phyloP scores from a whole-genome alignment of 2,113 vertebrate species.

The Castor canadensis region DNA sequence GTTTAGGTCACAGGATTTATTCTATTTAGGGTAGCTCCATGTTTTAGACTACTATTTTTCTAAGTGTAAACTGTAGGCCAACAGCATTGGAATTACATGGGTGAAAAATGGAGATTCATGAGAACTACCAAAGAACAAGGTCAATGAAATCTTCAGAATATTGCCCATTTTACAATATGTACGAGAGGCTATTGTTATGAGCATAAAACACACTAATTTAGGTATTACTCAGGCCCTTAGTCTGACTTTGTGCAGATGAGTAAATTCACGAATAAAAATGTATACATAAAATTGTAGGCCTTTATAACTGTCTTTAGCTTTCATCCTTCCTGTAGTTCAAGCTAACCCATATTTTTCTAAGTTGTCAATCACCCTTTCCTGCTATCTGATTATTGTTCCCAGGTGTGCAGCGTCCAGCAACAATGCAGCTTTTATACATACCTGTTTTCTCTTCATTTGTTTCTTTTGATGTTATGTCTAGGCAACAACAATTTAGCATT shows the following conservation, averaged over 20 bases:
- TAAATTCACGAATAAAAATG: not conserved
- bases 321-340: not conserved
- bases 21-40: not conserved
- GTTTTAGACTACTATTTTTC: not conserved
- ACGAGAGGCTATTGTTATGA: not conserved
- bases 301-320: not conserved
- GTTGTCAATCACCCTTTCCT: not conserved
- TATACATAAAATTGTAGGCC: not conserved
- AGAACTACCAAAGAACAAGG: not conserved
- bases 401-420: not conserved
- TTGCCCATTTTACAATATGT: not conserved
- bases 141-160: not conserved
- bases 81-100: not conserved
- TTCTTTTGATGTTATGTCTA: not conserved
- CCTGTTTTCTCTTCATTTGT: not conserved
- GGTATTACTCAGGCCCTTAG: not conserved
- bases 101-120: not conserved
- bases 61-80: not conserved
- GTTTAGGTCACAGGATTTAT: not conserved
- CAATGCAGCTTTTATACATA: not conserved
- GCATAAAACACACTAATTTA: not conserved
- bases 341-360: not conserved
- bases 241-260: not conserved
- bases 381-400: not conserved
- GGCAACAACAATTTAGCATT: not conserved